These are phyloP conservation scores for Pharmacophagus antenor DNA, from an alignment of 2,888 invertebrate species.

Conservation along the genomic window DNA sequence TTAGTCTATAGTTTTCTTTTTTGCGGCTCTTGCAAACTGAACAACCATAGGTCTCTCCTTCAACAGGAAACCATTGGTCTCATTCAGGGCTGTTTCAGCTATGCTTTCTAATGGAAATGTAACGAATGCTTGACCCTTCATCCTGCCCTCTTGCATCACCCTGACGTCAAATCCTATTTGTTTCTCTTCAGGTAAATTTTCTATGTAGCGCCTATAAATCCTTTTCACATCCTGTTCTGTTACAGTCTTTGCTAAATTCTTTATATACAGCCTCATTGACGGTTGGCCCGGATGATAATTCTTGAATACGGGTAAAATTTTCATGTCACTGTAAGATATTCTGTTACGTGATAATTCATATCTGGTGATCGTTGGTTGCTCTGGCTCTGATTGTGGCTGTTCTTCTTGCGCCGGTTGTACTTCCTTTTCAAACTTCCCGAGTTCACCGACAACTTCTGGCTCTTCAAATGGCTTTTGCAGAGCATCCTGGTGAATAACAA, in stretches of 20 bases:
- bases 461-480: conserved; percentile 55
- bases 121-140: conserved; percentile 98
- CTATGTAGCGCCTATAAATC: conserved; percentile 86
- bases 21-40: conserved; percentile 84
- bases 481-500: conserved; percentile 65
- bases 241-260: conserved; percentile 92
- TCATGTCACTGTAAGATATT: conserved; percentile 86
- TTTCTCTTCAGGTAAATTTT: conserved; percentile 60
- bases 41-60: conserved; percentile 96
- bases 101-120: conserved; percentile 86
- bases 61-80: conserved; percentile 93
- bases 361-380: conserved; percentile 77
- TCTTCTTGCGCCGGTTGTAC: conserved; percentile 43
- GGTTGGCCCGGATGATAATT: conserved; percentile 92
- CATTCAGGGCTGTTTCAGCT: conserved; percentile 87
- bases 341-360: conserved; percentile 85
- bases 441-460: conserved; percentile 63
- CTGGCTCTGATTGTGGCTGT: conserved; percentile 42
- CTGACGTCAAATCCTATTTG: conserved; percentile 83
- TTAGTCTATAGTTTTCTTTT: conserved; percentile 64
- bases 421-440: conserved; percentile 69
- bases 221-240: conserved; percentile 86
- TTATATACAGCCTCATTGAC: conserved; percentile 93
- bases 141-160: conserved; percentile 95
- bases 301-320: conserved; percentile 88